Percentiles rank a stretch among this genome's conserved stretches.
Conservation (phyloP, 2,113 vertebrate species). For the Ciconia boyciana region DNA sequence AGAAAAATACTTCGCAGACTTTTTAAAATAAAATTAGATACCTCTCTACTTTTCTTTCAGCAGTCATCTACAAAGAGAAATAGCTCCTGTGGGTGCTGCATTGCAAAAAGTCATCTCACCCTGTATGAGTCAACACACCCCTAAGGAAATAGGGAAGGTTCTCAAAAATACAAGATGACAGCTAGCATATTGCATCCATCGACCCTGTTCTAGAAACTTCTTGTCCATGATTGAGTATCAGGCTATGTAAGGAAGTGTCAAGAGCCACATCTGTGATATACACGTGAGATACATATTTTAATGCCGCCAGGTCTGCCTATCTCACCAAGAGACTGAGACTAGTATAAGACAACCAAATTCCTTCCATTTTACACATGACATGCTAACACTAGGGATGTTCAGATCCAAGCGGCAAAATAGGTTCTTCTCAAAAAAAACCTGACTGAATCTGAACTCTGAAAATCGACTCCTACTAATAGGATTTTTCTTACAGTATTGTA, state of each 20-base stretch:
- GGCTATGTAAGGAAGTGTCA: not conserved
- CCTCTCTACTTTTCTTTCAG: not conserved
- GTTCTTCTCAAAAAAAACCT: not conserved
- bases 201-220: not conserved
- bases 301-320: not conserved
- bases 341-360: not conserved
- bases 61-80: not conserved
- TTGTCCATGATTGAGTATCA: not conserved
- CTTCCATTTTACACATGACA: not conserved
- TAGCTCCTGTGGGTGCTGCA: not conserved
- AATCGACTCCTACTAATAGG: not conserved
- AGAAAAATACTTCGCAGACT: not conserved
- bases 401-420: not conserved
- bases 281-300: not conserved
- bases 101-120: not conserved
- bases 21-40: slow-evolving; percentile 16
- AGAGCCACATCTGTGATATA: not conserved
- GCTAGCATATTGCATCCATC: not conserved
- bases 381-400: not conserved
- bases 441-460: not conserved
- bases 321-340: not conserved
- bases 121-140: not conserved
- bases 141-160: not conserved
- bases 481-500: not conserved
- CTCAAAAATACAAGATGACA: not conserved